Conservation (phyloP, 2,888 invertebrate species). For the Conchocele bisecta region DNA sequence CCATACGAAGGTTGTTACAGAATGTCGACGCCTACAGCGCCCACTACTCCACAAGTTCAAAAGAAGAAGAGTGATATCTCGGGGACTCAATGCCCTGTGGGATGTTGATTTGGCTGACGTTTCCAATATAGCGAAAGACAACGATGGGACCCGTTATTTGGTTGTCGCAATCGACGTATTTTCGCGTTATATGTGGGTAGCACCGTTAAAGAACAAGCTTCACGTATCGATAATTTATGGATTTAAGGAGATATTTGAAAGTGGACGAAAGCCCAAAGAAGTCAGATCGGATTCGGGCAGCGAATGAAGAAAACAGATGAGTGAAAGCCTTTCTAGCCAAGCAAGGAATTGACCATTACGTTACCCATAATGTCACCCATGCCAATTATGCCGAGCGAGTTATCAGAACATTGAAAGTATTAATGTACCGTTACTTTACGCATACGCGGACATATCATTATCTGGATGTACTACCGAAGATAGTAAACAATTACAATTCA, state of each 20-base stretch:
- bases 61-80: slow-evolving; percentile 32
- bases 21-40: slow-evolving; percentile 39
- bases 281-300: slow-evolving; percentile 32
- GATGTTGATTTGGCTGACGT: too few species aligned
- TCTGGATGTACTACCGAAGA: too few species aligned
- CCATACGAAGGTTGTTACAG: slow-evolving; percentile 41
- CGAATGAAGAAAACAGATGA: slow-evolving; percentile 45
- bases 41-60: slow-evolving; percentile 28
- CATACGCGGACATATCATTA: slow-evolving; percentile 35
- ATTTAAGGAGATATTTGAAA: too few species aligned
- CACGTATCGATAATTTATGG: too few species aligned
- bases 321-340: slow-evolving; percentile 20
- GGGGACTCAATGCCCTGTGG: slow-evolving; percentile 29
- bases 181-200: slow-evolving; percentile 43
- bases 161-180: slow-evolving; percentile 45
- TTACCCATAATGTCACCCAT: slow-evolving; percentile 29
- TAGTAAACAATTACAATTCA: too few species aligned
- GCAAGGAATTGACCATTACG: slow-evolving; percentile 27
- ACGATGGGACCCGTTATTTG: too few species aligned
- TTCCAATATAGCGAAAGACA: too few species aligned
- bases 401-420: slow-evolving; percentile 24
- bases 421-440: slow-evolving; percentile 36
- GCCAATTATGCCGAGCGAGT: slow-evolving; percentile 36
- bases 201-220: too few species aligned
- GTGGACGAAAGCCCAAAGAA: slow-evolving; percentile 32